Base-by-base conservation (phyloP, 1,140 invertebrate species). In the Aphaenogaster floridana region DNA sequence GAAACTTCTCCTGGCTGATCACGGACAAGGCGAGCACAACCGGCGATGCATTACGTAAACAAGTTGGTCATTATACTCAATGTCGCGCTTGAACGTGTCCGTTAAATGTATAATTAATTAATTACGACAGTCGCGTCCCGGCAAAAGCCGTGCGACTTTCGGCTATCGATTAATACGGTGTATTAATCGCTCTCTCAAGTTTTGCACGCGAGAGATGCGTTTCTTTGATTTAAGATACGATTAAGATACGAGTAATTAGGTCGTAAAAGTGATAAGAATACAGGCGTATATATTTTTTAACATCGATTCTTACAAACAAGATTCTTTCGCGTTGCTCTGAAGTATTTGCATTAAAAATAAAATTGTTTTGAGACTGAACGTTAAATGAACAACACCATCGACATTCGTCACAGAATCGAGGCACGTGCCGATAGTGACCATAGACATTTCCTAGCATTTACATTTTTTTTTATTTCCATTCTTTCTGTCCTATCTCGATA, bases 61-160 rank as follows among this genome's bases (percentile, higher is more conserved):
- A n/a, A 74, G 57, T 57, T 84, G n/a, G 42, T 61, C 54, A 74
- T 84, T 84, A 63, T 84, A 84, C n/a, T 76, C 54, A 84, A 84
- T 84, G 69, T 48, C 57, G 69, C n/a, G 28, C n/a, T 48, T 28
- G n/a, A 74, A n/a, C 13, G 11, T 50, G 80, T 17, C 4, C 57
- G 11, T 36, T 50, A 84, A 74, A 71, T 81, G 66, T 45, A 84
- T 76, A 50, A 84, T 84, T 76, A 74, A 84, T 76, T 84, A 84
- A 81, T 68, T 64, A 69, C 7, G 42, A 48, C 15, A 42, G 7
- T 50, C 42, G 57, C 7, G 34, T 21, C 15, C n/a, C 3, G 17
- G 45, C 36, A 42, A 45, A 68, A 34, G 17, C 21, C 50, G 28
- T 28, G 39, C 36, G 36, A 77, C 28, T 63, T 15, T 74, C 63